Evolutionary conservation across 2,888 invertebrate species (phyloP), one percentile per base, ranked within the genome.

Genomic region (Thera britannica): DNA sequence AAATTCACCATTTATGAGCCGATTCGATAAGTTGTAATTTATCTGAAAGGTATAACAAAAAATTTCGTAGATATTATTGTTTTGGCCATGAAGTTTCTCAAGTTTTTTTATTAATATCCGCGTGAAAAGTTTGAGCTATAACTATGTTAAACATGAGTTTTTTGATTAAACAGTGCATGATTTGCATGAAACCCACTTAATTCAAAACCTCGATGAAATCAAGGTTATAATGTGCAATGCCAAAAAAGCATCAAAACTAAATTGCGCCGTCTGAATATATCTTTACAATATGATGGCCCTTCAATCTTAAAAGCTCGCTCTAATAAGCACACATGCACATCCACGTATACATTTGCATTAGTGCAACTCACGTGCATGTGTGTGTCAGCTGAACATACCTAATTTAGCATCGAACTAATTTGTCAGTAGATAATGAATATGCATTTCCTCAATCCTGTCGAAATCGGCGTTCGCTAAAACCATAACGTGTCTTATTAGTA

Each of bases 371-470:
- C 41, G 41, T 46, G 44, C 44, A 8, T 46, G 61, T 61, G 52
- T 64, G 60, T 52, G 35, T 59, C 62, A 55, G 65, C 56, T 65
- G 67, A 71, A 66, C 72, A 69, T 72, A 51, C 51, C 7, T 60
- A 61, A 46, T 46, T 46, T 44, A 61, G 34, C 44, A 52, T 71
- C 71, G 70, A 61, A 74, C 74, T 73, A 75, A 72, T 73, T 72
- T 72, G 70, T 69, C 60, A 63, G 64, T 59, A 64, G 7, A 6
- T 72, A 73, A 73, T 75, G 72, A 72, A 74, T 75, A 75, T 75
- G 72, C 67, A 75, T 70, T 70, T 69, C 58, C 68, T 62, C 54
- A 56, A 63, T 72, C 69, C 62, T 72, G 64, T 64, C 65, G 61
- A 63, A 57, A 67, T 71, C 64, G 58, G 65, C 68, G 55, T 62